These are phyloP conservation scores for Drosophila rellima DNA, from an alignment of 2,888 invertebrate species.

Conservation along the genomic window DNA sequence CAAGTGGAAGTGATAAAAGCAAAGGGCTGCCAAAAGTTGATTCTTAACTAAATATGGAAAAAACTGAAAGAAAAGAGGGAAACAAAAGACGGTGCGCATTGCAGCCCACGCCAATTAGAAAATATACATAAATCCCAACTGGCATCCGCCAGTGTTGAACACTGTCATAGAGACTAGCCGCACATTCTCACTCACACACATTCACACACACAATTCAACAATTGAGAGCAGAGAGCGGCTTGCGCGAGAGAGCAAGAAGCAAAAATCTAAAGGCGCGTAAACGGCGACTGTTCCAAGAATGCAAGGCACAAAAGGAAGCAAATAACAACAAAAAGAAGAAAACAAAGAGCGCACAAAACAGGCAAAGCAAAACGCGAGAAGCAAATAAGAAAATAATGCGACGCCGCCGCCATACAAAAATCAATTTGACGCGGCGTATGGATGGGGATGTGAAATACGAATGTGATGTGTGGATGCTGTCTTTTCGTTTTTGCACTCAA, in stretches of 20 bases:
- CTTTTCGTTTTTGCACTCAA: constrained; percentile 52
- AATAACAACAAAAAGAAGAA: constrained; percentile 76
- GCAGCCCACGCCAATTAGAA: constrained; percentile 77
- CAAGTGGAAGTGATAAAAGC: constrained; percentile 66
- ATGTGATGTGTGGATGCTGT: constrained; percentile 60
- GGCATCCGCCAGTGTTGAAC: constrained; percentile 56
- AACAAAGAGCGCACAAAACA: constrained; percentile 61
- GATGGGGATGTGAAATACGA: constrained; percentile 32
- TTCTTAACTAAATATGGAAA: constrained; percentile 29
- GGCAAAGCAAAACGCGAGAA: constrained; percentile 69
- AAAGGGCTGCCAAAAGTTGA: constrained; percentile 63
- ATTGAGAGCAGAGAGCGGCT: constrained; percentile 76
- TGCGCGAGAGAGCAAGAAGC: constrained; percentile 57
- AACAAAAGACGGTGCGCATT: constrained; percentile 45
- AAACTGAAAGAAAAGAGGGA: constrained; percentile 3
- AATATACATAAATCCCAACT: constrained; percentile 63
- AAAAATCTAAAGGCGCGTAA: constrained; percentile 71
- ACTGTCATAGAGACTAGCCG: constrained; percentile 41
- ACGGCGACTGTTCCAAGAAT: constrained; percentile 68
- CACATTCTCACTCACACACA: constrained; percentile 32
- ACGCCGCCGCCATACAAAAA: constrained; percentile 65
- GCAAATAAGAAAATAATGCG: constrained; percentile 76
- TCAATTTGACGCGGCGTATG: constrained; percentile 68
- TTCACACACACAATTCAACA: constrained; percentile 42
- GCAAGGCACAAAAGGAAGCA: constrained; percentile 77